Conservation (phyloP, 1,140 invertebrate genomes). For the Aphaenogaster ashmeadi region DNA sequence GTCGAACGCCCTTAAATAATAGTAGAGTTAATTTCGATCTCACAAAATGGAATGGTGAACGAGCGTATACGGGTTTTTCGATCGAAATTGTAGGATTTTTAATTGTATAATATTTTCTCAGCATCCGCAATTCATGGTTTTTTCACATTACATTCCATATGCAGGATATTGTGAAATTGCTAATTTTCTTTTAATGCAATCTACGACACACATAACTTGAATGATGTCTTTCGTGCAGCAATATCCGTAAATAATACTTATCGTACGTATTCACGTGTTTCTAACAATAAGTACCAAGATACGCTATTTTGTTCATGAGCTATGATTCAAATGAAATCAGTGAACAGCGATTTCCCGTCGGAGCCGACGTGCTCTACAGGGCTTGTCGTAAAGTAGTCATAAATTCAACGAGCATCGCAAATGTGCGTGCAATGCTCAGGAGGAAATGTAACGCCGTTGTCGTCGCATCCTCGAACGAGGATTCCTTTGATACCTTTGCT, state of each 20-base stretch:
- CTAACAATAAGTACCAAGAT: neutral
- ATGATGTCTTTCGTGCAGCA: neutral
- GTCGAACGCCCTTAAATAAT: conserved; percentile 60
- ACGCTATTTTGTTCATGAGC: neutral
- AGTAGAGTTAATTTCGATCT: conserved; percentile 49
- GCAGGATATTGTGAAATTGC: neutral
- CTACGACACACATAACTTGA: neutral
- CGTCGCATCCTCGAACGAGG: conserved; percentile 7
- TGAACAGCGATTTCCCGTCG: conserved; percentile 19
- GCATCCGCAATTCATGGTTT: neutral
- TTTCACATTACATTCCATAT: neutral
- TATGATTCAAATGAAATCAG: conserved; percentile 30
- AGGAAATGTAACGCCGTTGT: conserved; percentile 43
- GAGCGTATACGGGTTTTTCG: neutral
- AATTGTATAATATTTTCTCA: neutral
- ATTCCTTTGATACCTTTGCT: conserved; percentile 59
- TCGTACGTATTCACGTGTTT: neutral
- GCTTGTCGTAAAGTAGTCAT: conserved; percentile 52
- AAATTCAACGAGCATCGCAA: conserved; percentile 43
- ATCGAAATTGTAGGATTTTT: conserved; percentile 20
- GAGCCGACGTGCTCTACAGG: neutral
- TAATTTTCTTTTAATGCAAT: neutral
- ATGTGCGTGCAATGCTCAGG: conserved; percentile 26
- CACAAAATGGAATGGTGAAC: neutral
- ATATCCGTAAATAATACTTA: neutral